These are phyloP conservation scores for Acleris cristana DNA, from an alignment of 2,888 invertebrate species.

Conservation along the genomic window DNA sequence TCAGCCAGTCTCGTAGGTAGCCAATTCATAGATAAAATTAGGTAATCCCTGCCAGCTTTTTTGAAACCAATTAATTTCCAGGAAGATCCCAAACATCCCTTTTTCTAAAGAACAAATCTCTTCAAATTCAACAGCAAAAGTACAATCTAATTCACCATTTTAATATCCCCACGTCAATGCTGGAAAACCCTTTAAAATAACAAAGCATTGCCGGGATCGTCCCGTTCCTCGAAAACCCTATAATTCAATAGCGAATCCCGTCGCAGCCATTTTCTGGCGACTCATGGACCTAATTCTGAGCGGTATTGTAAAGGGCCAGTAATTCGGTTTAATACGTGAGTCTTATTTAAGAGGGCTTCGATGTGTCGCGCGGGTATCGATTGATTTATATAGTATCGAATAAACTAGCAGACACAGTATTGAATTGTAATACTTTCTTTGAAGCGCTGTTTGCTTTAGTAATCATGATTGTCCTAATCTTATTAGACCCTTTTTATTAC, in stretches of 20 bases:
- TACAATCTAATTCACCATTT: background rate
- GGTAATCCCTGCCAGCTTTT: no score
- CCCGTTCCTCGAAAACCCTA: slow-evolving; percentile 11
- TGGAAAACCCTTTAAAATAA: slow-evolving; percentile 34
- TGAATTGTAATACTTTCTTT: no score
- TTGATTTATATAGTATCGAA: background rate
- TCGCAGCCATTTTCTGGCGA: slow-evolving; percentile 29
- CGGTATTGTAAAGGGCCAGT: slow-evolving; percentile 32
- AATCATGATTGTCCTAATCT: no score
- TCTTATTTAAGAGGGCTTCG: slow-evolving; percentile 16
- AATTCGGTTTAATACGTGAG: slow-evolving; percentile 30
- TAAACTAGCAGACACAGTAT: background rate
- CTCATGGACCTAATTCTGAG: slow-evolving; percentile 24
- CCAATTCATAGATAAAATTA: no score
- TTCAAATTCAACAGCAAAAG: no score
- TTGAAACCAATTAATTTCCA: no score
- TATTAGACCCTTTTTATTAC: no score
- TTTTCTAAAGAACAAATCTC: no score
- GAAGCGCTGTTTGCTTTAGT: no score
- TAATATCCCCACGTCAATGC: slow-evolving; percentile 23
- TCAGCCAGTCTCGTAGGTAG: no score
- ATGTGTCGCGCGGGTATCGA: background rate
- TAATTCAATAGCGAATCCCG: slow-evolving; percentile 29
- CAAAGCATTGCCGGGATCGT: slow-evolving; percentile 20
- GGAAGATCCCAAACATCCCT: no score